These are phyloP conservation scores for Alitta virens DNA, from an alignment of 2,888 invertebrate genomes.

Conservation along the genomic window DNA sequence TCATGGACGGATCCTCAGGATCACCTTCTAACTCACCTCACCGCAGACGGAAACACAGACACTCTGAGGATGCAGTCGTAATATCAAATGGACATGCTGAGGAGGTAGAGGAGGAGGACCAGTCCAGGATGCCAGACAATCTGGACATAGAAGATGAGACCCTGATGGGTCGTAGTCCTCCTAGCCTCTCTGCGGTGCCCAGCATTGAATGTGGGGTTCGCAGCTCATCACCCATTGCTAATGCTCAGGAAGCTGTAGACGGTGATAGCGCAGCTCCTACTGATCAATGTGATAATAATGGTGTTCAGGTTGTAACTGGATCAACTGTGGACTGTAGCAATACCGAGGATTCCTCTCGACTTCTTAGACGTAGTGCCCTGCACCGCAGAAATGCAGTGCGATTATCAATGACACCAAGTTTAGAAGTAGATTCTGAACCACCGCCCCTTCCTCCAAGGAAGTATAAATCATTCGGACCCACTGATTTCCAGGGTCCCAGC, in stretches of 20 bases:
- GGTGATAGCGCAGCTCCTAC: background rate
- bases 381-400: background rate
- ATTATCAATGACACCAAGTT: background rate
- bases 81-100: slow-evolving; percentile 4
- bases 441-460: background rate
- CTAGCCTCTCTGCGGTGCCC: slow-evolving; percentile 32
- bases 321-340: background rate
- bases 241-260: background rate
- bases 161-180: slow-evolving; percentile 25
- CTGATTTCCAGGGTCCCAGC: too few relatives aligned
- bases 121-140: slow-evolving; percentile 19
- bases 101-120: slow-evolving; percentile 4
- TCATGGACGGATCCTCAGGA: background rate
- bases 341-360: background rate
- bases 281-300: background rate
- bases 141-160: slow-evolving; percentile 23
- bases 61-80: background rate
- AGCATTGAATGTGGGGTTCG: slow-evolving; percentile 32
- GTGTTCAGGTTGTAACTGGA: background rate
- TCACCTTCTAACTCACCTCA: slow-evolving; percentile 17
- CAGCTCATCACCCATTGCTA: background rate
- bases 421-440: background rate
- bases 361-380: too few relatives aligned
- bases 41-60: slow-evolving; percentile 14
- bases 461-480: background rate